Percentiles rank a stretch among this genome's conserved stretches.
These are phyloP conservation scores for Coilia nasus DNA, from an alignment of 2,797 vertebrate genomes.

Conservation along the genomic window DNA sequence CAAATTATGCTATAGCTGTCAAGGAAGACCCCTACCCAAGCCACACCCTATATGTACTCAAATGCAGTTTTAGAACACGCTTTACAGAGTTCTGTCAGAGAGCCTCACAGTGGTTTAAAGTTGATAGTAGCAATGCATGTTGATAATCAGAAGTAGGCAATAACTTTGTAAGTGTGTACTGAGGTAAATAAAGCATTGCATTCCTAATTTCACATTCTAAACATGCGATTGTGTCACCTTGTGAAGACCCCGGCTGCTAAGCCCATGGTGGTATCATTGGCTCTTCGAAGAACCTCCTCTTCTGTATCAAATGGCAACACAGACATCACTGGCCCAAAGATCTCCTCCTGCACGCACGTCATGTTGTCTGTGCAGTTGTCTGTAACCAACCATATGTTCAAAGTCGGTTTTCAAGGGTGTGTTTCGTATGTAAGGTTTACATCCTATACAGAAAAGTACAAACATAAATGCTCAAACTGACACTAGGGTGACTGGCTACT, in stretches of 20 bases:
- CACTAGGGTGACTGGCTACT: too few relatives aligned
- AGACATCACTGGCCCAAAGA: constrained; percentile 98
- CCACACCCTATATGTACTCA: too few relatives aligned
- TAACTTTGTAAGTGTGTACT: not conserved
- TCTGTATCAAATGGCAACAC: constrained; percentile 91
- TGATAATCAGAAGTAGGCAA: not conserved
- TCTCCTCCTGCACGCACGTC: constrained; percentile 95
- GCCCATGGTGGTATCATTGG: constrained; percentile 85
- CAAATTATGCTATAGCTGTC: not conserved
- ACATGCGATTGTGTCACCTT: constrained; percentile 70
- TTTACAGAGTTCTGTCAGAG: not conserved
- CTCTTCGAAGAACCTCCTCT: constrained; percentile 87
- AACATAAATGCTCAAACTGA: too few relatives aligned
- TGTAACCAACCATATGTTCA: constrained; percentile 53
- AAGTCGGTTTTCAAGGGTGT: not conserved
- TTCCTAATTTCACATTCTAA: not conserved
- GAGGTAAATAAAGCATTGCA: not conserved
- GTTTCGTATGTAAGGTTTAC: not conserved
- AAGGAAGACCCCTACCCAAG: not conserved
- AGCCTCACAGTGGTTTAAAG: not conserved
- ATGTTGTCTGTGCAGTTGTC: constrained; percentile 90
- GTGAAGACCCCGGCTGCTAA: constrained; percentile 95
- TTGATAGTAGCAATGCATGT: not conserved
- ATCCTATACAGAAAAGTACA: not conserved
- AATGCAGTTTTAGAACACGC: not conserved